Conservation (phyloP, 2,113 vertebrate genomes). For the Gracilinanus agilis region DNA sequence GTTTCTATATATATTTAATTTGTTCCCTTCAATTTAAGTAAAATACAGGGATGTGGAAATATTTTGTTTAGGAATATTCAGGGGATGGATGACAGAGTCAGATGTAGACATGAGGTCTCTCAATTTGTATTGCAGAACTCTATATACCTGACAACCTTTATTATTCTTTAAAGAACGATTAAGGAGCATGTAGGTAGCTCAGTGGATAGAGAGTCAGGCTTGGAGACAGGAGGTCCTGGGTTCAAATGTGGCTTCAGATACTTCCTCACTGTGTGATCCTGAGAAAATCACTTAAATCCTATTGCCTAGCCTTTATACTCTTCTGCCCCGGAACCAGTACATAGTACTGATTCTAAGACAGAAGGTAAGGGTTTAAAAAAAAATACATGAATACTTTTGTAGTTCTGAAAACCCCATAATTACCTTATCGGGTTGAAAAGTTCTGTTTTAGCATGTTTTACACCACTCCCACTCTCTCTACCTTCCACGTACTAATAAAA, state of each 20-base stretch:
- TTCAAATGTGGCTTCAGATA: no score
- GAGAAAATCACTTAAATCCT: no score
- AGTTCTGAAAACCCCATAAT: neutral
- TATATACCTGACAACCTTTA: neutral
- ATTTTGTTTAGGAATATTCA: neutral
- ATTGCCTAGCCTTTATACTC: no score
- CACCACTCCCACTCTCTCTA: neutral
- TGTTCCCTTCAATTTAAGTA: conserved; percentile 12
- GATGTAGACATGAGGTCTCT: neutral
- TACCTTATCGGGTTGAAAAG: neutral
- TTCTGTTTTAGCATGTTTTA: neutral
- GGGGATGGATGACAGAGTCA: neutral
- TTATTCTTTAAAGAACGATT: neutral
- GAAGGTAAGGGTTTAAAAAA: no score
- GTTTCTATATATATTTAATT: conserved; percentile 23
- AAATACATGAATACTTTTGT: neutral
- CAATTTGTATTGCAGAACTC: neutral
- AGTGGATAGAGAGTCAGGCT: no score
- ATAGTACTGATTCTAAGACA: no score
- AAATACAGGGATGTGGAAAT: neutral
- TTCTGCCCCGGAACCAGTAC: no score
- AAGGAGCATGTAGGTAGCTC: neutral
- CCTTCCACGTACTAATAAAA: neutral
- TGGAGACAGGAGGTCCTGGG: no score
- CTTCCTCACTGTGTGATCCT: no score